Base-by-base conservation (phyloP, 2,888 invertebrate species). In the Drosophila dives region DNA sequence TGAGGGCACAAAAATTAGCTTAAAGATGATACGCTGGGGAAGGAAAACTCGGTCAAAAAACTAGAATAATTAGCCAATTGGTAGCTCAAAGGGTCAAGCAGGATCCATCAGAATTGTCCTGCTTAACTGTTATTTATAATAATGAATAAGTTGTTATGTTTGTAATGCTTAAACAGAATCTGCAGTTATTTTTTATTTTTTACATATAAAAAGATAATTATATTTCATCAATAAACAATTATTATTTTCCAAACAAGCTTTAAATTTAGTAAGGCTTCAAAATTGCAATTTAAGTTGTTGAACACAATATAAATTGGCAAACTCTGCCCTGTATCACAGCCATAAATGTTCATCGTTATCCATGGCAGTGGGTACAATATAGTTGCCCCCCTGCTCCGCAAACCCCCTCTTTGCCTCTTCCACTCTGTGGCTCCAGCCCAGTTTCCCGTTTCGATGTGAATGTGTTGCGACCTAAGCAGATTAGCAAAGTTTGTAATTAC, bases 401-500 rank as follows among this genome's bases (percentile, higher is more conserved):
- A 17, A 2, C 38, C 0, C 12, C 3, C 20, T 20, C 20, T 4
- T 8, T 0, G 2, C 17, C 23, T n/a, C 5, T 23, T 40, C 17
- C 23, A 26, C 7, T 29, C 32, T 4, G 20, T n/a, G 23, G 8
- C 8, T 15, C 23, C 45, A 26, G 6, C 10, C 11, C 11, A 5
- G 7, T n/a, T 20, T 7, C 38, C 10, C 11, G 32, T 34, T 42
- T 42, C 29, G 54, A 32, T 64, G 42, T 36, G 66, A 65, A 62
- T 67, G 69, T 72, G 59, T 49, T 72, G 34, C 60, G 50, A 80
- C 77, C 85, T 91, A 93, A 92, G 91, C 91, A 90, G 92, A 92
- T 93, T 92, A 93, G 90, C 79, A 91, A 92, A 92, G 91, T 93
- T 93, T 92, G 92, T 93, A 93, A 93, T 93, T 93, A 92, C 90